Evolutionary conservation across 2,888 invertebrate genomes (phyloP).

Genomic region (Exephanes ischioxanthus): DNA sequence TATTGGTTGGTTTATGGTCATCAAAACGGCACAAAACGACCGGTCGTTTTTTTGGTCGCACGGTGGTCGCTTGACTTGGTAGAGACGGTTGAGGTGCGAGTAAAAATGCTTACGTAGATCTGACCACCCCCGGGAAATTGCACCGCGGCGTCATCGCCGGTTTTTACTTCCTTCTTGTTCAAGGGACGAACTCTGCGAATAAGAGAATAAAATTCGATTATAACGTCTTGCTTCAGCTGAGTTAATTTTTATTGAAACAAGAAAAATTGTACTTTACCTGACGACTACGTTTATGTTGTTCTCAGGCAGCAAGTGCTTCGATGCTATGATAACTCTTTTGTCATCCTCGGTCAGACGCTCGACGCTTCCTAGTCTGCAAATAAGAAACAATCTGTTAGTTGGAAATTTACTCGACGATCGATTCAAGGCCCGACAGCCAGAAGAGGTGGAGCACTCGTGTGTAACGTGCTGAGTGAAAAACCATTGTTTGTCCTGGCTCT

Average conservation of each 20-base stretch:
- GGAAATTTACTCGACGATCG: neutral
- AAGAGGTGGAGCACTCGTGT: neutral
- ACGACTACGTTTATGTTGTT: slow-evolving; percentile 96
- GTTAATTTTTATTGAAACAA: neutral
- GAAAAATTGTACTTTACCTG: slow-evolving; percentile 86
- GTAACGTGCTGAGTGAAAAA: neutral
- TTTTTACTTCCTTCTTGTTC: slow-evolving; percentile 90
- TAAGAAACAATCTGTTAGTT: slow-evolving; percentile 39
- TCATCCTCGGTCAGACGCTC: slow-evolving; percentile 85
- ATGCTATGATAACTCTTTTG: slow-evolving; percentile 84
- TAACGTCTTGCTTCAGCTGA: neutral
- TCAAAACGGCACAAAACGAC: no score
- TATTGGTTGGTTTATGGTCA: no score
- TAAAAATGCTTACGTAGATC: slow-evolving; percentile 87
- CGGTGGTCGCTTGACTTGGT: no score
- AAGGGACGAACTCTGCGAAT: slow-evolving; percentile 92
- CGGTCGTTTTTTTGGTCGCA: no score
- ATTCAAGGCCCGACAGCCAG: neutral
- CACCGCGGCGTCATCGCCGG: slow-evolving; percentile 89
- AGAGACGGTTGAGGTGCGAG: neutral
- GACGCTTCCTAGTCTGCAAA: slow-evolving; percentile 84
- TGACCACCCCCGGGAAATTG: slow-evolving; percentile 97
- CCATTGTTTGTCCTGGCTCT: slow-evolving; percentile 12
- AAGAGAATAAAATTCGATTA: neutral
- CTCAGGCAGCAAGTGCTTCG: slow-evolving; percentile 87